These are phyloP conservation scores for Sinocyclocheilus grahami DNA, from an alignment of 2,113 vertebrate genomes.

Conservation along the genomic window DNA sequence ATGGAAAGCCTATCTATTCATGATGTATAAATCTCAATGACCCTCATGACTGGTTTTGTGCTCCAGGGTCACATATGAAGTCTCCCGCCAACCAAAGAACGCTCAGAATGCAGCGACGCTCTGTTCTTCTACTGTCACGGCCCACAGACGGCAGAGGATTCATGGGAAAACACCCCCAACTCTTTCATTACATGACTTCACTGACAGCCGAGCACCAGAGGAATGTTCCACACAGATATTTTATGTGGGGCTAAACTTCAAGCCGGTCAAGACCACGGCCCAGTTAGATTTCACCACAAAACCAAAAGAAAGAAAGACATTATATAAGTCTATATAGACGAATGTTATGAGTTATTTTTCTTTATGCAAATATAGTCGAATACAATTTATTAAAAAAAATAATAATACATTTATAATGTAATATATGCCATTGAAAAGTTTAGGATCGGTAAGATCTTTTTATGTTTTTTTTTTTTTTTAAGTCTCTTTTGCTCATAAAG, in stretches of 20 bases:
- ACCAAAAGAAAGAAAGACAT: neutral
- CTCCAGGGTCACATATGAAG: neutral
- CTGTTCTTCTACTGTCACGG: neutral
- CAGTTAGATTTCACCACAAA: neutral
- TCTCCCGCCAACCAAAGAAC: slow-evolving; percentile 8
- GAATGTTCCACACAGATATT: neutral
- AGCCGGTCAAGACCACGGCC: neutral
- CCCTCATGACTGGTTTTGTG: too few relatives aligned
- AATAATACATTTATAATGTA: too few relatives aligned
- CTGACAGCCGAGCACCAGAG: neutral
- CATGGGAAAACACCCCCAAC: neutral
- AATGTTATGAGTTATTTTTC: neutral
- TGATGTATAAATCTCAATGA: too few relatives aligned
- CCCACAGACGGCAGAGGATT: slow-evolving; percentile 3
- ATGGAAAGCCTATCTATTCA: too few relatives aligned
- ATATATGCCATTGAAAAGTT: too few relatives aligned
- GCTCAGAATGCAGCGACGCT: neutral
- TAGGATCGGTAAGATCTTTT: too few relatives aligned
- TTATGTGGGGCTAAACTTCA: neutral
- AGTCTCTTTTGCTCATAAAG: neutral
- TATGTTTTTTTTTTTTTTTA: too few relatives aligned
- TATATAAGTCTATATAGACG: neutral
- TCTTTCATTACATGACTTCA: neutral
- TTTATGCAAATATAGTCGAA: too few relatives aligned
- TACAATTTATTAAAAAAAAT: too few relatives aligned